Base-by-base conservation (phyloP, 2,888 invertebrate genomes). In the Esperia sulphurella region DNA sequence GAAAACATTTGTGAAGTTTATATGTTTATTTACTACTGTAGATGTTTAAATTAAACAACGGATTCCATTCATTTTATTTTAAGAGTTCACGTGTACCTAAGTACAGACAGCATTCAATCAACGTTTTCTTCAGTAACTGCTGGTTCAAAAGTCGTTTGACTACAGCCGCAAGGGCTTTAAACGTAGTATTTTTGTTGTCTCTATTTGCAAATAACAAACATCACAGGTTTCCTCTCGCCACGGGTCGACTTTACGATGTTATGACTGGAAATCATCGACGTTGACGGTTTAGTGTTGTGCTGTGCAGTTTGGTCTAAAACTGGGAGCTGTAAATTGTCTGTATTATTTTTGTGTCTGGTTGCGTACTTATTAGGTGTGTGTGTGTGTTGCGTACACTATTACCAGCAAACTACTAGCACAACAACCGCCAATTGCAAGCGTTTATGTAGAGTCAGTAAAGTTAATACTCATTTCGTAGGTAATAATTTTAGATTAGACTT, bases 401-500 rank as follows among this genome's bases (percentile, higher is more conserved):
- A 21, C 21, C 5, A 21, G 21, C 21, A 21, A 21, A 21, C 49
- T 52, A 45, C 43, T 49, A 53, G 54, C 51, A 54, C 53, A 57
- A 53, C 59, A 65, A 68, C 21, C 21, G 21, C 2, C 21, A 21
- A 68, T 70, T 65, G 65, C 65, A 68, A 61, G 52, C 52, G 56
- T 55, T 39, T 13, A 8, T 13, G 33, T 43, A 43, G 33, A 30
- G 42, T 42, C 21, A 8, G 28, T 21, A 41, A 29, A n/a, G 12
- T 38, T 10, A 13, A 12, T 8, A 9, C 39, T 8, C 1, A 3
- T 21, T 14, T 10, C 41, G 7, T 38, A 10, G 3, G 35, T 35
- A 44, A n/a, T 29, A 35, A n/a, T 14, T 13, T 12, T 12, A 44
- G 21, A 7, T 38, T 10, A 6, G 7, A 21, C 5, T 3, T 21